Evolutionary conservation across 2,888 invertebrate genomes (phyloP), one percentile per base, ranked within the genome.

Genomic region (Strigamia crassipes): DNA sequence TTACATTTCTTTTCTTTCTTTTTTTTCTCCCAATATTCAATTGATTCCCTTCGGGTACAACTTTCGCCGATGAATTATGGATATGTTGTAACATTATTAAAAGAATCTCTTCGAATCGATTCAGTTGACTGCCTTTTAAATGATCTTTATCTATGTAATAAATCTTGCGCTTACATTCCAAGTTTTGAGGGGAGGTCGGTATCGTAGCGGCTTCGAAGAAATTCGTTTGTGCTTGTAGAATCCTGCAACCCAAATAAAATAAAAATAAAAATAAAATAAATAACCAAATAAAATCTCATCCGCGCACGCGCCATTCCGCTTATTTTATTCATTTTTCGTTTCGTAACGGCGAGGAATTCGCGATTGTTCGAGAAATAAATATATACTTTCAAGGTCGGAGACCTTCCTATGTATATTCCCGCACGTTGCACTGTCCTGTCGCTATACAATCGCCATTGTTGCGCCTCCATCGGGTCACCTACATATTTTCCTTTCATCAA

Each of bases 401-500:
- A 73, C 73, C 73, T 27, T 9, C n/a, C 18, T 31, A 73, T 73
- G 3, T 27, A 66, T 66, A n/a, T n/a, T 51, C 34, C 18, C 8
- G 12, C 12, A 46, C 5, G 41, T 13, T 18, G 27, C 31, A 27
- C 73, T 1, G 27, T 73, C n/a, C 10, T 12, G 18, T 66, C 3
- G 21, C 13, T 66, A 21, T 18, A 23, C 73, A 73, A 73, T 73
- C n/a, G 31, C 31, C 31, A 73, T 73, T 73, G 73, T 23, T 18
- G 23, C 1, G n/a, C 8, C 18, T 56, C n/a, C 56, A 56, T n/a
- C 56, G 56, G 73, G 73, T 73, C 73, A 73, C 73, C 73, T 73
- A 73, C 31, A 73, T 73, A 73, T 73, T 73, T 73, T 73, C 73
- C 73, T 73, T 73, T 73, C 73, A 73, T 73, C 73, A 73, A 73